Base-by-base conservation (phyloP, 2,797 vertebrate species). In the Gephyroberyx darwinii region DNA sequence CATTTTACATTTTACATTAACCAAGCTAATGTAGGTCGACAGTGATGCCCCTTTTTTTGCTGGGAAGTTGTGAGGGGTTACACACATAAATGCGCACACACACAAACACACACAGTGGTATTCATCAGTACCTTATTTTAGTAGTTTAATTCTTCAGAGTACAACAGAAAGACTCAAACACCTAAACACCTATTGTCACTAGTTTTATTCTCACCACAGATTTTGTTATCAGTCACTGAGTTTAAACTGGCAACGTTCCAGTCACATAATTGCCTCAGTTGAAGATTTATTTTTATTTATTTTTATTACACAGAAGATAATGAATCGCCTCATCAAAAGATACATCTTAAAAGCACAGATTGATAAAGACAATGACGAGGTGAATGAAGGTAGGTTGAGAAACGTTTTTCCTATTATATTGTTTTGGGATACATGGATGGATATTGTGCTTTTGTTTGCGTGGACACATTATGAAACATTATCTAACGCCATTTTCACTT, bases 361-460 rank as follows among this genome's bases (percentile, higher is more conserved):
- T 47, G 91, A 98, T 74, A 98, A 95, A 82, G 96, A 98, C 73
- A 96, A 93, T 5, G 95, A 96, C 10, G 96, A 98, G 86, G 95
- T 98, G 55, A 98, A 98, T 17, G 97, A 99, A 95, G 98, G 98
- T 98, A 92, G 77, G 80, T 77, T 47, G 26, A 56, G 26, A 48
- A 30, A 31, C 31, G 22, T 52, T 68, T 59, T 69, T 14, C n/a
- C 26, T 26, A 26, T 26, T 35, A 33, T 47, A 2, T 17, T 43
- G 19, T 41, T 20, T 8, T 8, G 8, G 13, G 41, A n/a, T 50
- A 50, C 47, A 50, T 26, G 5, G 22, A 8, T 26, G 47, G 13
- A 47, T 30, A 12, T 20, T 1, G 1, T n/a, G 30, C 0, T 53
- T 41, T 13, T 7, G 0, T 73, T 10, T 8, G 14, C 1, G 64